A percentile compares a stretch with the other conserved stretches of the same genome.
Evolutionary conservation across 1,140 invertebrate species (phyloP).

Genomic region (Zaprionus kolodkinae): DNA sequence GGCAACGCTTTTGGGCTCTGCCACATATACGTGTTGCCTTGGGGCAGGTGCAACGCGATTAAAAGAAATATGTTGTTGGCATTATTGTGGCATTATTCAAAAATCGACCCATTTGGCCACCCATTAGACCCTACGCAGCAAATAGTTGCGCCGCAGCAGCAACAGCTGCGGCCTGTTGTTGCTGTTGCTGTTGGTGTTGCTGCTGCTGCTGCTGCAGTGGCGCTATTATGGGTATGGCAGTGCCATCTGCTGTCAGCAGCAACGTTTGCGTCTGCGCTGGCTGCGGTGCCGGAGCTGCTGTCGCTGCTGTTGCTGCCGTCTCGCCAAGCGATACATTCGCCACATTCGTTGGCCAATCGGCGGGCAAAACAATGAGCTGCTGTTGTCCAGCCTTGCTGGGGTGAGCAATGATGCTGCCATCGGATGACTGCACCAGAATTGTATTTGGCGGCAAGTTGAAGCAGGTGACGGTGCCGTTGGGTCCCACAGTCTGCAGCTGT

Average conservation of each 20-base stretch:
- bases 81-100: conserved; percentile 82
- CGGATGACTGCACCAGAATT: conserved; percentile 72
- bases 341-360: conserved; percentile 50
- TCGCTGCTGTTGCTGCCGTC: conserved; percentile 33
- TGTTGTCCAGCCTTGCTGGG: conserved; percentile 74
- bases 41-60: conserved; percentile 54
- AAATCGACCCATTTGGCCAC: conserved; percentile 84
- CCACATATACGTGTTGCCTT: conserved; percentile 46
- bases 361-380: conserved; percentile 72
- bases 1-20: conserved; percentile 35
- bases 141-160: conserved; percentile 73
- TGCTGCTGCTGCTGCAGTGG: conserved; percentile 36
- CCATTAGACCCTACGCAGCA: conserved; percentile 82
- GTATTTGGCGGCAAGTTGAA: conserved; percentile 79
- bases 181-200: conserved; percentile 55
- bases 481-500: conserved; percentile 74
- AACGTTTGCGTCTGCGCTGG: conserved; percentile 66
- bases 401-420: conserved; percentile 76
- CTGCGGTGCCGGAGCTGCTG: conserved; percentile 26
- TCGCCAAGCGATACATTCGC: conserved; percentile 50
- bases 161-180: conserved; percentile 67
- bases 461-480: conserved; percentile 78
- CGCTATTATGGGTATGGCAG: conserved; percentile 73
- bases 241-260: conserved; percentile 72
- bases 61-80: conserved; percentile 82